Base-by-base conservation (phyloP, 2,113 vertebrate genomes). In the Phylloscopus trochiloides region DNA sequence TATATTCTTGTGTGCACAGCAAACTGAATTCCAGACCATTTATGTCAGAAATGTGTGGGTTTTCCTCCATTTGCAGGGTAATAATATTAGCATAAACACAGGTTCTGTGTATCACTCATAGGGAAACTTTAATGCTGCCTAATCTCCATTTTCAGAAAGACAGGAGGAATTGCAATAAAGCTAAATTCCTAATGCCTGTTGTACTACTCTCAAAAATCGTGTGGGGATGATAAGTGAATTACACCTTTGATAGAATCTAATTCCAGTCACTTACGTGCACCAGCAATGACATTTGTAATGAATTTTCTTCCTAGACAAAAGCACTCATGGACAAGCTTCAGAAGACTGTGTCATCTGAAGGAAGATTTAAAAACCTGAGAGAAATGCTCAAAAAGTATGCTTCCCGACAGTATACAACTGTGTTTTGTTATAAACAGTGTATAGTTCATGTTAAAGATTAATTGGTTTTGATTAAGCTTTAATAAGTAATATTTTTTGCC, bases 261-360 rank as follows among this genome's bases (percentile, higher is more conserved):
- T 91, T 26, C 25, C 15, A 62, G 38, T 45, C 11, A 24, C 75
- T 72, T 38, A 29, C 12, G 1, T 90, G 29, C 36, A 76, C 29
- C 50, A 63, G 17, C 36, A 87, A 19, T 95, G 48, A 88, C 14
- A 40, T 79, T 48, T 78, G 70, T 43, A 88, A 82, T 97, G 77
- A 84, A 54, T 89, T 98, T 95, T 85, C 51, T 90, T 97, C 95
- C 68, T 94, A 99, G 99, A 98, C 98, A 67, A 99, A 99, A 98
- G 99, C 99, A 67, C 98, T 99, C 80, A 99, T 99, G 99, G 99
- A 99, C 97, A 99, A 99, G 97, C 98, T 99, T 89, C 99, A 99
- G 97, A 99, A 99, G 97, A 99, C 98, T 6, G 98, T 99, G 85
- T 99, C 99, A 48, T 99, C 99, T 51, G 99, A 99, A 97, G 99